phyloP scores from a whole-genome alignment of 2,888 invertebrate genomes.

The Gasteruption jaculator region DNA sequence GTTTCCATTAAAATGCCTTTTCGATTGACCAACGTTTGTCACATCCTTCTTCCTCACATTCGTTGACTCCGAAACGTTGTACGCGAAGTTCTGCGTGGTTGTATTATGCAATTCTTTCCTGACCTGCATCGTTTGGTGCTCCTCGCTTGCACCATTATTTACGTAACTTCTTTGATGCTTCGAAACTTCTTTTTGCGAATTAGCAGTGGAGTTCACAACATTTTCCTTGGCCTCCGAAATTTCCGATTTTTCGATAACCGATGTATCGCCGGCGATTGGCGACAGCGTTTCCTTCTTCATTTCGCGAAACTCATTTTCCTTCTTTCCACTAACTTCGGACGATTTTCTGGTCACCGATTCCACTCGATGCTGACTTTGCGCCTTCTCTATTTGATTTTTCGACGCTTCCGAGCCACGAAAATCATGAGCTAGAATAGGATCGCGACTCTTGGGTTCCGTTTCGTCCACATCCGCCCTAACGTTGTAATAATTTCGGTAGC shows the following conservation, averaged over 20 bases:
- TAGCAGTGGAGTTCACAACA: too few relatives aligned
- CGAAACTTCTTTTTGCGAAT: too few relatives aligned
- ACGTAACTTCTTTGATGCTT: slow-evolving; percentile 5
- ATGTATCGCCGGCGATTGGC: too few relatives aligned
- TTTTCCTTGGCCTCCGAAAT: too few relatives aligned
- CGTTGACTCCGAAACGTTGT: neutral
- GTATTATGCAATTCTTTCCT: neutral
- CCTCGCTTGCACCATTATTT: neutral
- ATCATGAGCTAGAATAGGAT: too few relatives aligned
- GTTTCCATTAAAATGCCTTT: neutral
- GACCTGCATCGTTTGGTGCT: neutral
- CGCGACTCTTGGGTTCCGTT: too few relatives aligned
- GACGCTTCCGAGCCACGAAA: neutral
- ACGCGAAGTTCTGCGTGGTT: too few relatives aligned
- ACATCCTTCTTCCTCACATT: neutral
- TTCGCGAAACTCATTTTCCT: neutral
- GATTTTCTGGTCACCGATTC: neutral
- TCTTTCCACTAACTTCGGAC: neutral
- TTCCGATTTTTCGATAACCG: too few relatives aligned
- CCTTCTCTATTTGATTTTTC: slow-evolving; percentile 1
- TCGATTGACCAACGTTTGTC: neutral
- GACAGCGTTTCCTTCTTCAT: too few relatives aligned
- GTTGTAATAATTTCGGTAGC: too few relatives aligned
- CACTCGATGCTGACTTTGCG: neutral
- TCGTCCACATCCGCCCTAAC: too few relatives aligned